These are phyloP conservation scores for Aphelenchoides besseyi DNA, from an alignment of 1,140 invertebrate species.

Conservation along the genomic window DNA sequence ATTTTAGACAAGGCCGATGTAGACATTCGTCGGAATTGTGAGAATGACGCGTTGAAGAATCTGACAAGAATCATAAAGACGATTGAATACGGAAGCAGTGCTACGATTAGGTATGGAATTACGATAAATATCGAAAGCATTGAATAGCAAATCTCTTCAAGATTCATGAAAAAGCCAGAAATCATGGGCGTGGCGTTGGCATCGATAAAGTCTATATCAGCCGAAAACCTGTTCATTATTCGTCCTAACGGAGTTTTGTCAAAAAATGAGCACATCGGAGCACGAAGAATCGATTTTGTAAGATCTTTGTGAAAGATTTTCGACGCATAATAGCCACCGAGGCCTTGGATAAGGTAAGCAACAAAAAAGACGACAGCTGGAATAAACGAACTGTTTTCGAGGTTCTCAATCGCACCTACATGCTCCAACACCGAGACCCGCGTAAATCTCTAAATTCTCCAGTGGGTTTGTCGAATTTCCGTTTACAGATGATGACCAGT, in stretches of 20 bases:
- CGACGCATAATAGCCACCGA: background rate
- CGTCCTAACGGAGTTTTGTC: slow-evolving; percentile 71
- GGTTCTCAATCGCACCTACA: background rate
- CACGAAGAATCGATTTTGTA: slow-evolving; percentile 73
- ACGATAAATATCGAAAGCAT: background rate
- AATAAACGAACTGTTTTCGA: background rate
- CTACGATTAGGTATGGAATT: background rate
- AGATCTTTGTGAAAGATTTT: slow-evolving; percentile 70
- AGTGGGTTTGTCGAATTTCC: background rate
- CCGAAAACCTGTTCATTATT: slow-evolving; percentile 71
- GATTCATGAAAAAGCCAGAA: slow-evolving; percentile 69
- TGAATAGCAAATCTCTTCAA: slow-evolving; percentile 64
- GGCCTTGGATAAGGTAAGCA: background rate
- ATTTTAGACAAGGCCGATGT: slow-evolving; percentile 26
- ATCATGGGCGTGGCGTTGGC: slow-evolving; percentile 66
- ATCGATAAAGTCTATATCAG: slow-evolving; percentile 65
- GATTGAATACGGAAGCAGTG: background rate
- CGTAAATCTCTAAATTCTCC: background rate
- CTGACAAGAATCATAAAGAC: background rate
- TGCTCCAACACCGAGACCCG: background rate
- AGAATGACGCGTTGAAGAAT: slow-evolving; percentile 37
- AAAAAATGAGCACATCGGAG: slow-evolving; percentile 70
- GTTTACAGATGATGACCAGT: background rate
- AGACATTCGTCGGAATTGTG: slow-evolving; percentile 36
- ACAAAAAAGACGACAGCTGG: background rate